Percentiles rank a stretch among this genome's conserved stretches.
Conservation (phyloP, 2,797 vertebrate genomes). For the Platyrinchus mystaceus region DNA sequence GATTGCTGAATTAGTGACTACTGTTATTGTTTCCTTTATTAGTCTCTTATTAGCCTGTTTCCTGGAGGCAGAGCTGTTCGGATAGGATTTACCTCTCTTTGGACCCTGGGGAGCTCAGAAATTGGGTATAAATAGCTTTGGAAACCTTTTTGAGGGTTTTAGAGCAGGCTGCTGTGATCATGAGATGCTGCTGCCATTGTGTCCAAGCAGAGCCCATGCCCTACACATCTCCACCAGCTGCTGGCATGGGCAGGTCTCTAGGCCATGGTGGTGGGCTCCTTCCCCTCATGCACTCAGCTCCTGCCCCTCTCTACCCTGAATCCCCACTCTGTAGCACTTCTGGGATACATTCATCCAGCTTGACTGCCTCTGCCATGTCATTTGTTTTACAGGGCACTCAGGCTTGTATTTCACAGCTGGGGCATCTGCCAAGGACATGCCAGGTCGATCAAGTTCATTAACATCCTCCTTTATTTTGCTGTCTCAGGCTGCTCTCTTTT, state of each 20-base stretch:
- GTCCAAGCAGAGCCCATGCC: neutral
- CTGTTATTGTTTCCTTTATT: neutral
- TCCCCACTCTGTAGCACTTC: accelerated
- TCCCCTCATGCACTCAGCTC: neutral
- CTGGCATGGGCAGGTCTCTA: neutral
- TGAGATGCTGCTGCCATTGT: neutral
- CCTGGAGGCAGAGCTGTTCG: neutral
- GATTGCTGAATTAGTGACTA: neutral
- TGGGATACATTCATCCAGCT: neutral
- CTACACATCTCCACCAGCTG: neutral
- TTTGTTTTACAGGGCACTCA: neutral
- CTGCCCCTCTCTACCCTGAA: neutral
- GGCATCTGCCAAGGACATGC: neutral
- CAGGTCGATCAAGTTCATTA: neutral
- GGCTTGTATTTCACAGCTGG: neutral
- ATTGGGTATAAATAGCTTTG: neutral
- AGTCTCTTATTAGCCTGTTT: neutral
- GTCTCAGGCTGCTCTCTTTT: neutral
- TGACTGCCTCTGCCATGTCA: neutral
- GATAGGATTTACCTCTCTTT: neutral
- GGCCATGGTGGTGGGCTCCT: neutral
- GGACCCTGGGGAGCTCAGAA: neutral
- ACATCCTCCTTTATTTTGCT: neutral
- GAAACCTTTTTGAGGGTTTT: neutral
- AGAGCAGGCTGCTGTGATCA: neutral